A percentile compares a stretch with the other conserved stretches of the same genome.
phyloP scores from a whole-genome alignment of 2,797 vertebrate genomes.

The Rhodeus uyekii region DNA sequence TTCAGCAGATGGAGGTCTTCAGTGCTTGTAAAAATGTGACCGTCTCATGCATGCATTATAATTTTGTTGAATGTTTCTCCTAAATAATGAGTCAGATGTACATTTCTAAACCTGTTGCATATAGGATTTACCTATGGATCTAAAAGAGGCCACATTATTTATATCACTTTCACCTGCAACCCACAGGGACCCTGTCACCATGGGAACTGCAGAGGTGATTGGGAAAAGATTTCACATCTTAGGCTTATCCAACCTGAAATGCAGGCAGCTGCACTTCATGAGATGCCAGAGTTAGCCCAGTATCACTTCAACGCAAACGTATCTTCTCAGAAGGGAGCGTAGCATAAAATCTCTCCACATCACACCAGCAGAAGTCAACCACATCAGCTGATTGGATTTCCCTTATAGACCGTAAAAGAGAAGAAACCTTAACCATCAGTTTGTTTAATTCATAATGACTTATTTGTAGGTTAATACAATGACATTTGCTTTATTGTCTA shows the following conservation, averaged over 20 bases:
- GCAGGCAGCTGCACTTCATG: conserved; percentile 8
- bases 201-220: conserved; percentile 32
- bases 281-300: conserved; percentile 10
- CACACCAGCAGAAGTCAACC: background rate
- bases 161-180: conserved; percentile 27
- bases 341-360: background rate
- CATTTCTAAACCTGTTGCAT: conserved; percentile 5
- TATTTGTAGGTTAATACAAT: background rate
- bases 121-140: background rate
- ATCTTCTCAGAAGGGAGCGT: background rate
- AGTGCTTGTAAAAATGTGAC: background rate
- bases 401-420: background rate
- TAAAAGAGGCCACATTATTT: conserved; percentile 27
- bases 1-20: conserved; percentile 12
- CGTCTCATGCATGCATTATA: background rate
- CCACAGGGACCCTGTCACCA: background rate
- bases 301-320: conserved; percentile 2
- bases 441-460: background rate
- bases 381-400: background rate
- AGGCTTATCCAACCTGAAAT: conserved; percentile 19
- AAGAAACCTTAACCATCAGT: background rate
- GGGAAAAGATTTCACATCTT: conserved; percentile 38
- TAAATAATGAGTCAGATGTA: background rate
- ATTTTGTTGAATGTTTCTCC: background rate
- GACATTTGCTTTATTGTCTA: background rate